phyloP scores from a whole-genome alignment of 2,797 vertebrate genomes.

The Neosilurus hyrtlii region DNA sequence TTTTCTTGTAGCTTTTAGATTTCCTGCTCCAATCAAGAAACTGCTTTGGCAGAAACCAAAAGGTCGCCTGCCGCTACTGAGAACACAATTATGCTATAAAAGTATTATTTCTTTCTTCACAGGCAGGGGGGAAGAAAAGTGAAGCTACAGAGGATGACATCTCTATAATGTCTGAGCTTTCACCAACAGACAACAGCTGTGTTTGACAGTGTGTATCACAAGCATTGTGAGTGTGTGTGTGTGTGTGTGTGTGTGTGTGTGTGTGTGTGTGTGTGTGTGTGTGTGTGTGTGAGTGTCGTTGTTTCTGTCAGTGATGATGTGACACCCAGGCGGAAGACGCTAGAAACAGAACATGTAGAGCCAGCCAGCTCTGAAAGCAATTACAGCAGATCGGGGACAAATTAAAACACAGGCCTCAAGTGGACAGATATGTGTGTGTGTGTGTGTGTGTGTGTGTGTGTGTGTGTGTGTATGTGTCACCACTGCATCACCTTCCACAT shows the following conservation, averaged over 20 bases:
- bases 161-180: slow-evolving; percentile 32
- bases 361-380: slow-evolving; percentile 75
- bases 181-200: slow-evolving; percentile 44
- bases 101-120: slow-evolving; percentile 41
- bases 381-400: slow-evolving; percentile 80
- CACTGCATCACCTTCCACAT: neutral
- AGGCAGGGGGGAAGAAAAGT: slow-evolving; percentile 27
- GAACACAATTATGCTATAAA: slow-evolving; percentile 56
- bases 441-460: slow-evolving; percentile 12
- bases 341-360: slow-evolving; percentile 64
- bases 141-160: slow-evolving; percentile 39
- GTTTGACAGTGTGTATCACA: slow-evolving; percentile 36
- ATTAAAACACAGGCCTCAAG: slow-evolving; percentile 80
- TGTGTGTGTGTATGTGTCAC: slow-evolving; percentile 10
- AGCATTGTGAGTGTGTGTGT: neutral
- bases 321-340: slow-evolving; percentile 28
- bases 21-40: slow-evolving; percentile 73
- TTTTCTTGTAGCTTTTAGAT: slow-evolving; percentile 56
- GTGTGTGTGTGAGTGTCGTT: slow-evolving; percentile 25
- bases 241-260: neutral
- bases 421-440: slow-evolving; percentile 42
- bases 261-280: too few relatives aligned
- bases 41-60: slow-evolving; percentile 73
- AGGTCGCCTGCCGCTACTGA: slow-evolving; percentile 73
- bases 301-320: slow-evolving; percentile 57